These are phyloP conservation scores for Labeo rohita DNA, from an alignment of 2,113 vertebrate species.

Conservation along the genomic window DNA sequence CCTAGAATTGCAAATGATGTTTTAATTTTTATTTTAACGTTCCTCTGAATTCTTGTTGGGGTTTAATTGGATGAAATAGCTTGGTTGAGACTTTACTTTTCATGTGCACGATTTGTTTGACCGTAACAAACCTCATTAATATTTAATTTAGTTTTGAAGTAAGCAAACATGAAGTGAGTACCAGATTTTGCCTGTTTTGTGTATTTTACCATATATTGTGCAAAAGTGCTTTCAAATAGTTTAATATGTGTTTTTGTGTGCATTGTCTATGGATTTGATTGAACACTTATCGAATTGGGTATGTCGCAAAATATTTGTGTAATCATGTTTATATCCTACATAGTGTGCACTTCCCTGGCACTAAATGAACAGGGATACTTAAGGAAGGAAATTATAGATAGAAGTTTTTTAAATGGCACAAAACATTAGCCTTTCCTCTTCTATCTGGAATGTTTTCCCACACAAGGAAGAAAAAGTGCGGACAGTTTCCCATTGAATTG, in stretches of 20 bases:
- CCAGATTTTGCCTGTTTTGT: not conserved
- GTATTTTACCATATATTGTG: not conserved
- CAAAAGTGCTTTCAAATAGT: not conserved
- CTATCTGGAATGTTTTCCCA: slow-evolving; percentile 47
- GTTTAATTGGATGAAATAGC: not conserved
- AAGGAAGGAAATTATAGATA: not conserved
- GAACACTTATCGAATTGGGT: not conserved
- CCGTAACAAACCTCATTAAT: too few species aligned
- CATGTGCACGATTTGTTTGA: not conserved
- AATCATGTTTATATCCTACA: not conserved
- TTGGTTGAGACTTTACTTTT: not conserved
- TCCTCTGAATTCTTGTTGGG: not conserved
- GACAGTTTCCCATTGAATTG: slow-evolving; percentile 42
- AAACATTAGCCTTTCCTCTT: not conserved
- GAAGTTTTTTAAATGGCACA: not conserved
- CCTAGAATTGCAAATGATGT: too few species aligned
- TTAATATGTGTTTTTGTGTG: not conserved
- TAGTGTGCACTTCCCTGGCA: not conserved
- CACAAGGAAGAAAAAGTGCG: slow-evolving; percentile 30
- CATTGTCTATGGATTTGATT: not conserved
- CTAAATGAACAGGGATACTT: not conserved
- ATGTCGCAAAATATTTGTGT: not conserved
- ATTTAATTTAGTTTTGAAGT: not conserved
- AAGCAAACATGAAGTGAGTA: not conserved
- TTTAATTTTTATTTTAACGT: not conserved